Percentiles rank a stretch among this genome's conserved stretches.
These are phyloP conservation scores for Diceros bicornis DNA, from an alignment of 2,797 vertebrate genomes.

Conservation along the genomic window DNA sequence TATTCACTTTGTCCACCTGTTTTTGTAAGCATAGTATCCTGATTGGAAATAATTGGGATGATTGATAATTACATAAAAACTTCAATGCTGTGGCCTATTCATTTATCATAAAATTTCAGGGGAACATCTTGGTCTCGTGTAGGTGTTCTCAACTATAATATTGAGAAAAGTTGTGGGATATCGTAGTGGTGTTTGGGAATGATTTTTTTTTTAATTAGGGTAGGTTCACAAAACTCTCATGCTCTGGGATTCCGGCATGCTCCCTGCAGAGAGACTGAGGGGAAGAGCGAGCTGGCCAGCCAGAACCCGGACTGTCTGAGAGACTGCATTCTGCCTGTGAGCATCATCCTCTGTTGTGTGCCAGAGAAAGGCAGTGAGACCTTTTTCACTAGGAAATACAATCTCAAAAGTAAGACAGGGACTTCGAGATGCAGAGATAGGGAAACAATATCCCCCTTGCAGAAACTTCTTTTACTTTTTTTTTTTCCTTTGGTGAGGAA, in stretches of 20 bases:
- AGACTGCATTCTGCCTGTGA: not conserved
- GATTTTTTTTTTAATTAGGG: not conserved
- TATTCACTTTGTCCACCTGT: not conserved
- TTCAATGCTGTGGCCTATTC: not conserved
- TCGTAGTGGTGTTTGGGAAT: not conserved
- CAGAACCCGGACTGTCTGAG: not conserved
- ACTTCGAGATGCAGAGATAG: too few species aligned
- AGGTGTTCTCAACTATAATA: not conserved
- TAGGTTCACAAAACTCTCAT: not conserved
- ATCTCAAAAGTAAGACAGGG: not conserved
- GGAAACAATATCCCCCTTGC: too few species aligned
- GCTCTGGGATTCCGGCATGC: not conserved
- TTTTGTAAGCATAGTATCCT: not conserved
- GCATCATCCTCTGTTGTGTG: not conserved
- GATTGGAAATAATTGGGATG: not conserved
- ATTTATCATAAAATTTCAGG: not conserved
- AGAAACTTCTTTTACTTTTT: not conserved
- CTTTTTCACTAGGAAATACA: not conserved
- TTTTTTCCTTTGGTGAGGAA: too few species aligned
- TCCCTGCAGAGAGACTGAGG: not conserved
- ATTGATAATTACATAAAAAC: not conserved
- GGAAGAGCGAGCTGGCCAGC: too few species aligned
- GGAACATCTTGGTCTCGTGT: not conserved
- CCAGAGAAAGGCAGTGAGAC: not conserved
- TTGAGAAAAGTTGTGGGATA: not conserved